Evolutionary conservation across 2,113 vertebrate species (phyloP).

Genomic region (Rissa tridactyla): DNA sequence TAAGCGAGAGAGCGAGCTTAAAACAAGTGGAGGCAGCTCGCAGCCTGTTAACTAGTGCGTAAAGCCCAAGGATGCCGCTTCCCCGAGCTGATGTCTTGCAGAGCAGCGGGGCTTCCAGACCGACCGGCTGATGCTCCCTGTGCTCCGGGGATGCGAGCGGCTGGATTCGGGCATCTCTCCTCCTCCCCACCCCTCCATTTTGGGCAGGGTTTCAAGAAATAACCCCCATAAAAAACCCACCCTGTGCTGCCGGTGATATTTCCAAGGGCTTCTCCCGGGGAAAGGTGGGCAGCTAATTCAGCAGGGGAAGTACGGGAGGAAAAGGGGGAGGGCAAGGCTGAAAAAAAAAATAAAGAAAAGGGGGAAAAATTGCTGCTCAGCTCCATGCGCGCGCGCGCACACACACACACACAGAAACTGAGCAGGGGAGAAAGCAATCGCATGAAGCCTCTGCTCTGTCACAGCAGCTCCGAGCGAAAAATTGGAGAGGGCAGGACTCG

Average conservation of each 20-base stretch:
- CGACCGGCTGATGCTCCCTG: not conserved
- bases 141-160: not conserved
- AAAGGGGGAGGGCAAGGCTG: not conserved
- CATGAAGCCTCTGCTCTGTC: not conserved
- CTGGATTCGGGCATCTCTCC: conserved; percentile 20
- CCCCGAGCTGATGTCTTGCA: conserved; percentile 39
- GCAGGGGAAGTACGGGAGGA: not conserved
- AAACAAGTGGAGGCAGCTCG: conserved; percentile 62
- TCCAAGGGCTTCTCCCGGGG: not conserved
- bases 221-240: not conserved
- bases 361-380: not conserved
- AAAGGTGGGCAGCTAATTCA: not conserved
- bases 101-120: not conserved
- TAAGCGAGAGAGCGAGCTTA: conserved; percentile 58
- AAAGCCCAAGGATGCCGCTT: conserved; percentile 42
- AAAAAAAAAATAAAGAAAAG: not conserved
- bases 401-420: rapidly evolving
- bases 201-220: not conserved
- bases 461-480: not conserved
- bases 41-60: conserved; percentile 59
- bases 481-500: not conserved
- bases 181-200: conserved; percentile 36
- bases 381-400: not conserved
- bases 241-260: not conserved
- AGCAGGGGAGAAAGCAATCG: not conserved